Evolutionary conservation across 2,113 vertebrate species (phyloP).

Genomic region (Halichoerus grypus): DNA sequence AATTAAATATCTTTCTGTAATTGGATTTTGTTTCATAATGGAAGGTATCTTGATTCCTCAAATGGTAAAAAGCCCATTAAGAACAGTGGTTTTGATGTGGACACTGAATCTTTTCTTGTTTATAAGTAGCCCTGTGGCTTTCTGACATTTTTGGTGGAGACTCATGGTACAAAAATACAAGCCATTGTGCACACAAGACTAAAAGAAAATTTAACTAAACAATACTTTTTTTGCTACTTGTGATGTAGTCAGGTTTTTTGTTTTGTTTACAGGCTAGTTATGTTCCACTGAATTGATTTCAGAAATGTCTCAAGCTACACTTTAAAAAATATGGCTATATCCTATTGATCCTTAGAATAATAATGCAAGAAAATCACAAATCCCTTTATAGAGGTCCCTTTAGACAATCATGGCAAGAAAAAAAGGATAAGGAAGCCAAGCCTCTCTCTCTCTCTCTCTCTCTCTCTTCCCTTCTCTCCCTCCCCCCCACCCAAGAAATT

Average conservation of each 20-base stretch:
- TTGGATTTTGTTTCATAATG: conserved; percentile 54
- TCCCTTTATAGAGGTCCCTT: not conserved
- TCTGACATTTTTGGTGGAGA: conserved; percentile 7
- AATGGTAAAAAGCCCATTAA: conserved; percentile 29
- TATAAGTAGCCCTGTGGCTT: not conserved
- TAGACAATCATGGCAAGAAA: not conserved
- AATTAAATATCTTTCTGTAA: conserved; percentile 55
- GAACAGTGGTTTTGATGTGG: not conserved
- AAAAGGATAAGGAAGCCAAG: not conserved
- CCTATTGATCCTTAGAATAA: not conserved
- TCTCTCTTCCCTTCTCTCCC: not conserved
- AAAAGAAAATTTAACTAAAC: not conserved
- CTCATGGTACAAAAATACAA: not conserved
- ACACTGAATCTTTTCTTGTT: not conserved
- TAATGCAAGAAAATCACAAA: not conserved
- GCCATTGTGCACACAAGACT: not conserved
- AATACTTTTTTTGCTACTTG: not conserved
- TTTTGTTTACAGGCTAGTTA: not conserved
- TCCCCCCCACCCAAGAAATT: not conserved
- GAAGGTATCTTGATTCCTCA: conserved; percentile 2
- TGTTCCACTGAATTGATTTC: not conserved
- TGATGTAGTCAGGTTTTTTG: not conserved
- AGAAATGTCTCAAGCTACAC: not conserved
- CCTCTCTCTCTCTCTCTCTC: not conserved
- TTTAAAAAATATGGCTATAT: not conserved